Conservation (phyloP, 2,797 vertebrate genomes). For the Ceyx erithaca region DNA sequence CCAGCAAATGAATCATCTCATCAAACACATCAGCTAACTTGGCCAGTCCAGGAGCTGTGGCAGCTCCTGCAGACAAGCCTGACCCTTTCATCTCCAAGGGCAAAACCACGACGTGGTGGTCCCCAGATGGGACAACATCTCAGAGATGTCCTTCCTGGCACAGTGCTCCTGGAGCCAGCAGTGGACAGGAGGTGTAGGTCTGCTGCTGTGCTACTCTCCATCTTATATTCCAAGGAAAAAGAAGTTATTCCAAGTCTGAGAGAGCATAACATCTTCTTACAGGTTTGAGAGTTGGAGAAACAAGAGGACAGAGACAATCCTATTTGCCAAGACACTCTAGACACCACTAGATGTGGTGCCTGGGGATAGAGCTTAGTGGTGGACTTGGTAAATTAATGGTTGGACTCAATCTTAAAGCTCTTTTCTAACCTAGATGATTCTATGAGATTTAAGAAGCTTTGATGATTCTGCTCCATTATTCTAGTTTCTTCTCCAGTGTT, state of each 20-base stretch:
- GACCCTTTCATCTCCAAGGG: not conserved
- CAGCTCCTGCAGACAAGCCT: not conserved
- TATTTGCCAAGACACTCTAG: not conserved
- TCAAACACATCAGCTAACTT: not conserved
- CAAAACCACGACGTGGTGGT: not conserved
- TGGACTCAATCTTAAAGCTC: too few species aligned
- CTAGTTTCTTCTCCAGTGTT: not conserved
- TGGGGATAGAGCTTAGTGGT: too few species aligned
- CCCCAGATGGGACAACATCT: not conserved
- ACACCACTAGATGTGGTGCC: too few species aligned
- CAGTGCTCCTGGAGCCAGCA: not conserved
- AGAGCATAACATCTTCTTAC: rapidly evolving
- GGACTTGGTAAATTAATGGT: too few species aligned
- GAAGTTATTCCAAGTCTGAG: not conserved
- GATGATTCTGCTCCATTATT: not conserved
- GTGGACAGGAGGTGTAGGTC: not conserved
- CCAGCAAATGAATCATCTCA: not conserved
- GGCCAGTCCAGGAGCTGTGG: not conserved
- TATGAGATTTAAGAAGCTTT: not conserved
- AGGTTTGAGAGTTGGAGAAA: not conserved
- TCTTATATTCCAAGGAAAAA: not conserved
- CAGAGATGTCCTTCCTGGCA: not conserved
- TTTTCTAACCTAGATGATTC: too few species aligned
- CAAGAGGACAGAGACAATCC: not conserved
- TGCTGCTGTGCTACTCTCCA: rapidly evolving